These are phyloP conservation scores for Lomographa bimaculata DNA, from an alignment of 2,888 invertebrate species.

Conservation along the genomic window DNA sequence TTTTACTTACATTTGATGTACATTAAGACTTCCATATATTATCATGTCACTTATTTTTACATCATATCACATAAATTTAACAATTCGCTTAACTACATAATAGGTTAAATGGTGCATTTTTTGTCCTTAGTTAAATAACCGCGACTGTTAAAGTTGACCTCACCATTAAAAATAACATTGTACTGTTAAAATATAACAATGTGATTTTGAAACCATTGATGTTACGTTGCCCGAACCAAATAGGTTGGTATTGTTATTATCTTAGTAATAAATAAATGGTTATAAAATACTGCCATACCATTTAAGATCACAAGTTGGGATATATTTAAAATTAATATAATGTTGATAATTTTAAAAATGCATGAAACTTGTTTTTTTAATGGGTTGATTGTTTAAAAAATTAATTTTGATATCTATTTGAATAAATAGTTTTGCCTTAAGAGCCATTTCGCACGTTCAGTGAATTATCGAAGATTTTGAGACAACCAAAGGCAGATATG, in stretches of 20 bases:
- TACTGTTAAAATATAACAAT: slow-evolving; percentile 45
- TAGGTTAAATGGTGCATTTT: slow-evolving; percentile 23
- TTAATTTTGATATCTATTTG: slow-evolving; percentile 9
- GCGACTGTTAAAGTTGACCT: slow-evolving; percentile 9
- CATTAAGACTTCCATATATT: no score
- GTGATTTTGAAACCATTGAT: slow-evolving; percentile 81
- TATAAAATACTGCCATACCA: slow-evolving; percentile 23
- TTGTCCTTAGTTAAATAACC: slow-evolving; percentile 22
- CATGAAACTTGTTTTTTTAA: slow-evolving; percentile 4
- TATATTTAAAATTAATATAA: slow-evolving; percentile 20
- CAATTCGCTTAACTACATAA: no score
- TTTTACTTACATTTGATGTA: no score
- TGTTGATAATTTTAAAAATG: slow-evolving; percentile 8
- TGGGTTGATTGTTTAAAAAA: slow-evolving; percentile 1
- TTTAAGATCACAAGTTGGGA: slow-evolving; percentile 32
- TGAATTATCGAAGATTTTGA: no score
- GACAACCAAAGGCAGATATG: no score
- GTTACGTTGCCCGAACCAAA: slow-evolving; percentile 63
- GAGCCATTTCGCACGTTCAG: no score
- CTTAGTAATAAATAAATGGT: slow-evolving; percentile 46
- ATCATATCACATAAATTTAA: no score
- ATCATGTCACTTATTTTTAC: no score
- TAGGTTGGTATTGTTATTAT: slow-evolving; percentile 64
- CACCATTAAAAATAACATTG: slow-evolving; percentile 25
- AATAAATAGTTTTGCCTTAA: no score